A percentile compares a stretch with the other conserved stretches of the same genome.
Conservation (phyloP, 1,140 invertebrate species). For the Holotrichia oblita region DNA sequence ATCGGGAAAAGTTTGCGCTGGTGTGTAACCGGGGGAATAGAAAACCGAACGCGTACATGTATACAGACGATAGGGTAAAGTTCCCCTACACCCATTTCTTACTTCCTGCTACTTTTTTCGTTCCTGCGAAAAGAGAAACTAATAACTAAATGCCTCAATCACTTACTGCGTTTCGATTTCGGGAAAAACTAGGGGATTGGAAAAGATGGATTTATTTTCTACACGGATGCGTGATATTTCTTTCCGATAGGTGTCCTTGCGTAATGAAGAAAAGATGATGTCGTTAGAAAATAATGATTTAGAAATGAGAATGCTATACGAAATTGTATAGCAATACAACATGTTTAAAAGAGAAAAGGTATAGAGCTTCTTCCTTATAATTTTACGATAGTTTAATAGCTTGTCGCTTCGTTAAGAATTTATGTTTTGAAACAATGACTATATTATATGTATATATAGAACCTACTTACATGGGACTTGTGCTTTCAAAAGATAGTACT, state of each 20-base stretch:
- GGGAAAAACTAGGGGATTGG: not conserved
- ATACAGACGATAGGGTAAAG: not conserved
- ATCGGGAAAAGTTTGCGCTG: constrained; percentile 46
- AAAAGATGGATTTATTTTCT: constrained; percentile 24
- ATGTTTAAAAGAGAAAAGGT: no score
- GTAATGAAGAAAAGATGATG: not conserved
- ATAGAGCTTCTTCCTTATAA: no score
- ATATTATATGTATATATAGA: no score
- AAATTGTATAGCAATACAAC: not conserved
- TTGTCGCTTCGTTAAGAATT: no score
- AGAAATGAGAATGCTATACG: not conserved
- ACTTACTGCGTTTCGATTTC: constrained; percentile 30
- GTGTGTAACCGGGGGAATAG: constrained; percentile 43
- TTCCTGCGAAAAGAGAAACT: constrained; percentile 25
- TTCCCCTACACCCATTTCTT: no score
- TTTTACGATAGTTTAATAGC: no score
- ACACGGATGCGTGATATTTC: not conserved
- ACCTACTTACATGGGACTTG: no score
- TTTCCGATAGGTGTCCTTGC: not conserved
- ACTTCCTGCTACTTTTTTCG: constrained; percentile 1
- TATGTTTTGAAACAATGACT: no score
- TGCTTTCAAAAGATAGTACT: no score
- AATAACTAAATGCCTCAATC: constrained; percentile 35
- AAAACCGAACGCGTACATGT: constrained; percentile 1
- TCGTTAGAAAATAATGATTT: constrained; percentile 9